Base-by-base conservation (phyloP, 2,888 invertebrate genomes). In the Pristionchus japonicus region DNA sequence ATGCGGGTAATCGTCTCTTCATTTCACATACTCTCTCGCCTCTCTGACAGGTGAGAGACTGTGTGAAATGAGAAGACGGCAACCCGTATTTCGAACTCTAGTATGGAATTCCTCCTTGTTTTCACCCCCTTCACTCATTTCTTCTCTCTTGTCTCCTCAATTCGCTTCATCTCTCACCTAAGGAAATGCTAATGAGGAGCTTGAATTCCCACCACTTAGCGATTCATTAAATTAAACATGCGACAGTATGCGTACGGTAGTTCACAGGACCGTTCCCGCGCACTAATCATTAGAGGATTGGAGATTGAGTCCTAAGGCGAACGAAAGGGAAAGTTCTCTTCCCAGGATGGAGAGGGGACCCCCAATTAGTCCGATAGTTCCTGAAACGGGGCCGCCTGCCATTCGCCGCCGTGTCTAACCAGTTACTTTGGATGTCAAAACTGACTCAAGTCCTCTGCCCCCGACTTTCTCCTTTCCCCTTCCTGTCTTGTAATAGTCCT, bases 341-440 rank as follows among this genome's bases (percentile, higher is more conserved):
- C n/a, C n/a, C 34, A 67, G 15, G 34, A 67, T 13, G 31, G 67
- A 31, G 57, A 31, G 11, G 67, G 20, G n/a, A n/a, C 47, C 77
- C 27, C 77, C 43, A 77, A 77, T 77, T 77, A 77, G 77, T 77
- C n/a, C n/a, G n/a, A 20, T 40, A 47, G 77, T 77, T 77, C 77
- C 77, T 77, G 77, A 43, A 77, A 77, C 77, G 77, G 77, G 43
- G n/a, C n/a, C n/a, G n/a, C 43, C 43, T 77, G 77, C 77, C 77
- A 77, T 77, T n/a, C 64, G 57, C 37, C 37, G 20, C 23, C 20
- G 15, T 64, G 31, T 31, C 43, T 27, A 77, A 77, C 77, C 77
- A 77, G 77, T 77, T 43, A n/a, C 47, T 43, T 77, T 34, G 34
- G 7, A n/a, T 77, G 77, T 43, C 77, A 77, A 37, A 43, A 47